Evolutionary conservation across 2,113 vertebrate genomes (phyloP).

Genomic region (Tylochromis polylepis): DNA sequence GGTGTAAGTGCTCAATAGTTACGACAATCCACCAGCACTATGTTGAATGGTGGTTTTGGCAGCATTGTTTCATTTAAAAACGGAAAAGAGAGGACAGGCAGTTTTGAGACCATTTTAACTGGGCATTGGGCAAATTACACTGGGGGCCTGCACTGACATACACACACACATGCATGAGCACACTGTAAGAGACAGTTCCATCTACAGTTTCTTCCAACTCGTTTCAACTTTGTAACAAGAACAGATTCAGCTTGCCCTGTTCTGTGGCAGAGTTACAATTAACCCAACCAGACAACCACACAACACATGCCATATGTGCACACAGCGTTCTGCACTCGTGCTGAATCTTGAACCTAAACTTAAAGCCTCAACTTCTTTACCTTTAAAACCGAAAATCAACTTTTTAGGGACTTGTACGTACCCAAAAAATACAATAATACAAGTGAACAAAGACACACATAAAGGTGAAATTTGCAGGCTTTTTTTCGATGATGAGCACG

Average conservation of each 20-base stretch:
- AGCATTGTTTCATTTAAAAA: neutral
- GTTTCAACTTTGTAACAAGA: conserved; percentile 48
- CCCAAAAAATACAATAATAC: neutral
- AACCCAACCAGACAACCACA: neutral
- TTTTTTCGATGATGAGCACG: neutral
- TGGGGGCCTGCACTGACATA: neutral
- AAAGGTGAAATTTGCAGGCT: neutral
- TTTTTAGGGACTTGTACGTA: neutral
- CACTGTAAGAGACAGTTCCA: conserved; percentile 16
- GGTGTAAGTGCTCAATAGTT: neutral
- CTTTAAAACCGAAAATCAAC: neutral
- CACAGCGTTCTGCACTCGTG: neutral
- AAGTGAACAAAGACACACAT: rapidly evolving
- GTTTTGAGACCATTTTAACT: neutral
- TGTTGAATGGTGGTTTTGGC: neutral
- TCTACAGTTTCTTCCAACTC: conserved; percentile 33
- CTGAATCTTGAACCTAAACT: neutral
- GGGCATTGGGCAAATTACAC: neutral
- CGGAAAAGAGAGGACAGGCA: neutral
- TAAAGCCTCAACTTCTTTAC: neutral
- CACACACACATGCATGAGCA: neutral
- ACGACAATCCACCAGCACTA: rapidly evolving
- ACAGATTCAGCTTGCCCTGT: neutral
- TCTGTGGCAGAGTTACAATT: neutral
- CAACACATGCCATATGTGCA: neutral